Base-by-base conservation (phyloP, 2,113 vertebrate genomes). In the Mugil cephalus region DNA sequence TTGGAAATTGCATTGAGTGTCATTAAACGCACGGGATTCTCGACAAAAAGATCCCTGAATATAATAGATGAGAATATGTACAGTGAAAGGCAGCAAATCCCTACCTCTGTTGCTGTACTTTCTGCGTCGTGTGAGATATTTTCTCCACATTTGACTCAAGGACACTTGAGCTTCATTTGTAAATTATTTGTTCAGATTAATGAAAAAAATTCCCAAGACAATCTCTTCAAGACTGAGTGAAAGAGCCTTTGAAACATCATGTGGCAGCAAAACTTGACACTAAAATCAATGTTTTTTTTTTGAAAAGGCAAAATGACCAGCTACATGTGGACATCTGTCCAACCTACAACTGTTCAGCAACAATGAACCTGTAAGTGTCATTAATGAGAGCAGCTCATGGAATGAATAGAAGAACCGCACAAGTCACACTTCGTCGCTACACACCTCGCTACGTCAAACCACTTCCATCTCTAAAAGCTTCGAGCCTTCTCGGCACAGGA, bases 151-250 rank as follows among this genome's bases (percentile, higher is more conserved):
- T 43, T 30, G 7, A 46, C 34, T 17, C 39, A 62, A 67, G 65
- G 60, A 61, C 43, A 40, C 18, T 69, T 64, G 53, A 67, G 24
- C 48, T 73, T 60, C 77, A 51, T 56, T 60, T n/a, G n/a, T n/a
- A n/a, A n/a, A n/a, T n/a, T n/a, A 51, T 50, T 10, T 52, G 9
- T 71, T 69, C 17, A 15, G 43, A 13, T 55, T 67, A 60, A 65
- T 45, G 18, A 13, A 9, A 65, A 52, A 47, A 30, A 66, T 63
- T 77, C 19, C 34, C 56, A 0, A 0, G 36, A 52, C 36, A 56
- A 35, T 46, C 8, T 35, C 19, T 62, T 50, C 60, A 52, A 50
- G 53, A 40, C 50, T 50, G 8, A 19, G 24, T 21, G 18, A 68
- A 67, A 58, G 36, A n/a, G n/a, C n/a, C n/a, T n/a, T n/a, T 35